Evolutionary conservation across 1,140 invertebrate species (phyloP).

Genomic region (Tyrophagus putrescentiae): DNA sequence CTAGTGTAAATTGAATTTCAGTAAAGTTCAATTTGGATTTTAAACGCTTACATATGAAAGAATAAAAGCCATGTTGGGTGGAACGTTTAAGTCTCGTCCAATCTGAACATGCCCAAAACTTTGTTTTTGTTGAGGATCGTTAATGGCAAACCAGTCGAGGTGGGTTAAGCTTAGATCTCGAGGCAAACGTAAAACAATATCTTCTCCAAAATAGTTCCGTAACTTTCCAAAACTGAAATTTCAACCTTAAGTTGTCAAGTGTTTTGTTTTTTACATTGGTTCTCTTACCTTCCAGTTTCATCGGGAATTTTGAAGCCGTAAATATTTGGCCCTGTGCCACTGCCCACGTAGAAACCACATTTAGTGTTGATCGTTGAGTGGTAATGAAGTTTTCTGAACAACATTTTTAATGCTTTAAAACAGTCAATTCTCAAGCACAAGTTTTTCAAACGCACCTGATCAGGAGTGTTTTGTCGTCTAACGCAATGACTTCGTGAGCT

Average conservation of each 20-base stretch:
- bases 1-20: background rate
- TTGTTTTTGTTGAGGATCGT: slow-evolving; percentile 51
- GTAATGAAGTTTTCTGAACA: slow-evolving; percentile 48
- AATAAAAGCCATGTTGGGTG: slow-evolving; percentile 39
- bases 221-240: slow-evolving; percentile 50
- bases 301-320: slow-evolving; percentile 68
- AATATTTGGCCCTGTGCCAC: slow-evolving; percentile 63
- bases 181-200: slow-evolving; percentile 58
- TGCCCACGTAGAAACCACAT: slow-evolving; percentile 72
- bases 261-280: too few relatives aligned
- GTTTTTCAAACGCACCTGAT: slow-evolving; percentile 34
- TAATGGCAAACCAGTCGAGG: slow-evolving; percentile 70
- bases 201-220: slow-evolving; percentile 51
- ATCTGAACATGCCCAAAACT: slow-evolving; percentile 63
- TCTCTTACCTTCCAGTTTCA: slow-evolving; percentile 77
- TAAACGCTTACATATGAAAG: slow-evolving; percentile 15
- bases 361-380: slow-evolving; percentile 47
- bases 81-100: slow-evolving; percentile 63
- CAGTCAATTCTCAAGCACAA: background rate
- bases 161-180: slow-evolving; percentile 66
- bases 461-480: slow-evolving; percentile 63
- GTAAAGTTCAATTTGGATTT: background rate
- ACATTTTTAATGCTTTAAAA: slow-evolving; percentile 5
- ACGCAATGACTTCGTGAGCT: slow-evolving; percentile 54
- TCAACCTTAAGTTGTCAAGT: background rate